Conservation (phyloP, 1,140 invertebrate genomes). For the Drosophila nigromelanica region DNA sequence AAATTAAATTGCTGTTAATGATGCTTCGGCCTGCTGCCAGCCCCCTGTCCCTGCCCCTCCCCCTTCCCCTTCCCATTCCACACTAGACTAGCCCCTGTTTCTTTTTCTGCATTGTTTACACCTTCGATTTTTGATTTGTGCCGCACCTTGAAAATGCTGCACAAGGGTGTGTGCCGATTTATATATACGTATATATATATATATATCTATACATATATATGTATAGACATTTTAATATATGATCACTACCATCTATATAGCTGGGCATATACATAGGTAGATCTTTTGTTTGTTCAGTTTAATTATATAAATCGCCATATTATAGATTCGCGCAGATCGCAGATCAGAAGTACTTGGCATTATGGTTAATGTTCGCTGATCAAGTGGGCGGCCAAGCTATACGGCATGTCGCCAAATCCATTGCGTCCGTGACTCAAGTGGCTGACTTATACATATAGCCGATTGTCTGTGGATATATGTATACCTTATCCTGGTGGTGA, state of each 20-base stretch:
- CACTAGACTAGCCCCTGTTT: no score
- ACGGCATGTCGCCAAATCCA: constrained; percentile 32
- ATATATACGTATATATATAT: constrained; percentile 3
- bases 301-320: constrained; percentile 49
- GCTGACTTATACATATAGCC: not conserved
- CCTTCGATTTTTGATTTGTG: constrained; percentile 78
- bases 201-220: no score
- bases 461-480: not conserved
- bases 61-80: no score
- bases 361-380: constrained; percentile 57
- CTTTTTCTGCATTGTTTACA: constrained; percentile 69
- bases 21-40: constrained; percentile 29
- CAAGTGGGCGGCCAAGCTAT: constrained; percentile 49
- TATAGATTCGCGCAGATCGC: constrained; percentile 24
- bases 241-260: not conserved
- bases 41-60: not conserved
- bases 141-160: constrained; percentile 63
- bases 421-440: constrained; percentile 39
- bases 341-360: constrained; percentile 24
- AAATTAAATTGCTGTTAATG: constrained; percentile 57
- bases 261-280: constrained; percentile 3
- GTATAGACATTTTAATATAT: constrained; percentile 2
- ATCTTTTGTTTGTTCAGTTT: constrained; percentile 16
- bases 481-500: constrained; percentile 8
- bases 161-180: constrained; percentile 6